Evolutionary conservation across 2,113 vertebrate genomes (phyloP), one percentile per base, ranked within the genome.

Genomic region (Macrotus californicus): DNA sequence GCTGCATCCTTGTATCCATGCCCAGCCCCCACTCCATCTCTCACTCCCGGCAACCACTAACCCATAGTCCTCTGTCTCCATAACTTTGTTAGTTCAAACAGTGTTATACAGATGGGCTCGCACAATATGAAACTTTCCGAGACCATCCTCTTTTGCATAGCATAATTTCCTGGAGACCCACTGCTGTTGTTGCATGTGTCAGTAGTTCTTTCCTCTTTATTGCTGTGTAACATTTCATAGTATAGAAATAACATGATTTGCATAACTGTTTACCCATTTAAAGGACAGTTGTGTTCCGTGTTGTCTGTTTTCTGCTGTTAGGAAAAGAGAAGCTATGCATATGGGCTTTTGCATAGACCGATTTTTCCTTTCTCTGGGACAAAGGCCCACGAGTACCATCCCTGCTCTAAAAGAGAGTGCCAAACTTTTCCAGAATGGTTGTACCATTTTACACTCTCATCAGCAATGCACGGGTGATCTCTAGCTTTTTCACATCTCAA

Each of bases 71-170:
- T 50, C 56, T 22, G 3, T 50, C 59, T 34, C 36, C 39, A 0
- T 43, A 52, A 43, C 26, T 34, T 50, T 83, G 69, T 81, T 59
- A 46, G 46, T 93, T 93, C 18, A 41, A 21, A 90, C 41, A 64
- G 7, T 24, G 3, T 48, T 43, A 52, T 7, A 3, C 59, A 48
- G 50, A 9, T 46, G 48, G n/a, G n/a, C 8, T 61, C 36, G 36
- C 50, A 16, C 14, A 6, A 19, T 7, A 2, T 26, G 19, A 29
- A 29, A 54, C 31, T 66, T 82, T 46, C 4, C 48, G 59, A 87
- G 61, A 22, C 1, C 1, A n/a, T 5, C 11, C 4, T 72, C 91
- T 54, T 56, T 50, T 29, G 12, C 66, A 22, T 4, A 18, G 11
- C 26, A 9, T 7, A 24, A 19, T 87, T 75, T n/a, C 19, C 22